Conservation (phyloP, 1,140 invertebrate species). For the Micrasema longulum region DNA sequence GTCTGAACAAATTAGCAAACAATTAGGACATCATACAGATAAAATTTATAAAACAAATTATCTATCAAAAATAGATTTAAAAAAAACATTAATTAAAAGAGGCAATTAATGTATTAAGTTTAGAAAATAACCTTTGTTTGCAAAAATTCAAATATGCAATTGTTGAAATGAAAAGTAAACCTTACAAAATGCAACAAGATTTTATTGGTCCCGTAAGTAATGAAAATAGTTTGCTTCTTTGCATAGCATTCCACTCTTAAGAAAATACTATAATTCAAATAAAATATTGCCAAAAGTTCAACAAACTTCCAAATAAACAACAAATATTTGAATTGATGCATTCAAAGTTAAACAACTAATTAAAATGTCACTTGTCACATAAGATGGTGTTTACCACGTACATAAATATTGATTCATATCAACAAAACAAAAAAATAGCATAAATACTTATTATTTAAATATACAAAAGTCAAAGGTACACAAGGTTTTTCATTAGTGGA, state of each 20-base stretch:
- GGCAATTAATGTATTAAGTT: no score
- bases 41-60: no score
- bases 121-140: neutral
- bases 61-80: no score
- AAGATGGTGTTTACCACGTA: constrained; percentile 4
- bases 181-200: no score
- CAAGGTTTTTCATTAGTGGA: constrained; percentile 46
- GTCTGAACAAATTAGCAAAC: no score
- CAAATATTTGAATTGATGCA: constrained; percentile 23
- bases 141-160: neutral
- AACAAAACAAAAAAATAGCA: constrained; percentile 33
- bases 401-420: neutral
- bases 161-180: neutral
- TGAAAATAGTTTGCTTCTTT: no score
- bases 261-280: no score
- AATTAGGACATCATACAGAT: no score
- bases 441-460: constrained; percentile 47
- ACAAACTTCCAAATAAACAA: neutral
- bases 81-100: no score
- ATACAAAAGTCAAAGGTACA: constrained; percentile 49
- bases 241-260: no score
- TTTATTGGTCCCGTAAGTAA: no score
- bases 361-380: neutral
- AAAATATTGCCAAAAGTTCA: no score
- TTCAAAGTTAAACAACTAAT: neutral